Conservation (phyloP, 2,888 invertebrate genomes). For the Agriopis leucophaearia region DNA sequence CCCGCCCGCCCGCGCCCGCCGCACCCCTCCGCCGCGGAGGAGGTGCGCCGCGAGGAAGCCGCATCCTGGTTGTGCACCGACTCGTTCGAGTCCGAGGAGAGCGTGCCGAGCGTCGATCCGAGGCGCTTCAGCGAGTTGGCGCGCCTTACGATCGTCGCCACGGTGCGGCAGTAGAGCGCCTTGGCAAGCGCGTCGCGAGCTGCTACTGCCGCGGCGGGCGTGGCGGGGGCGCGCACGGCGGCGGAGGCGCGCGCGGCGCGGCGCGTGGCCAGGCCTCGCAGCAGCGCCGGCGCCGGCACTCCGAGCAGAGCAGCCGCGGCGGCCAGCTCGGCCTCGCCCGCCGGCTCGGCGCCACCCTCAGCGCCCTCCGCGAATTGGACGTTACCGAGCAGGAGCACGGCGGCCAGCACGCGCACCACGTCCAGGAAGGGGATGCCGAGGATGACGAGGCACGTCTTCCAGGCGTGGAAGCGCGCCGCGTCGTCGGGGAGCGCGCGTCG, state of each 20-base stretch:
- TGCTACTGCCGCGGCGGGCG: constrained; percentile 94
- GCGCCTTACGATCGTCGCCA: constrained; percentile 96
- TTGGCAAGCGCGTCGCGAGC: constrained; percentile 96
- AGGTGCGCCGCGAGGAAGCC: constrained; percentile 94
- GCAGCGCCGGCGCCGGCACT: constrained; percentile 90
- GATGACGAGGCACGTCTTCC: constrained; percentile 96
- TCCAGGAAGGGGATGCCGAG: constrained; percentile 97
- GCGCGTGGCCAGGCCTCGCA: constrained; percentile 93
- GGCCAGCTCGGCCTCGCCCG: constrained; percentile 93
- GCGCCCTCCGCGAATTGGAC: constrained; percentile 94
- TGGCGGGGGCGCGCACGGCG: constrained; percentile 91
- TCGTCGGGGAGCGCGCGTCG: constrained; percentile 85
- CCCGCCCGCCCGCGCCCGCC: constrained; percentile 90
- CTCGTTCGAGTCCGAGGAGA: constrained; percentile 96
- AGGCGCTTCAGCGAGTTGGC: constrained; percentile 96
- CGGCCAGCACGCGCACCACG: constrained; percentile 96
- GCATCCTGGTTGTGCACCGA: constrained; percentile 96
- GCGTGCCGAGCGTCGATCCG: constrained; percentile 93
- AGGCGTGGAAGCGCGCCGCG: constrained; percentile 91
- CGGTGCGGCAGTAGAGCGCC: constrained; percentile 97
- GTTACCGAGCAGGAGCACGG: constrained; percentile 96
- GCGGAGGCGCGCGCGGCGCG: constrained; percentile 89
- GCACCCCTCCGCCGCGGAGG: constrained; percentile 91
- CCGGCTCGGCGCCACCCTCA: constrained; percentile 91
- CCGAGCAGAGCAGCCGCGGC: constrained; percentile 93